These are phyloP conservation scores for Myiozetetes cayanensis DNA, from an alignment of 2,113 vertebrate species.

Conservation along the genomic window DNA sequence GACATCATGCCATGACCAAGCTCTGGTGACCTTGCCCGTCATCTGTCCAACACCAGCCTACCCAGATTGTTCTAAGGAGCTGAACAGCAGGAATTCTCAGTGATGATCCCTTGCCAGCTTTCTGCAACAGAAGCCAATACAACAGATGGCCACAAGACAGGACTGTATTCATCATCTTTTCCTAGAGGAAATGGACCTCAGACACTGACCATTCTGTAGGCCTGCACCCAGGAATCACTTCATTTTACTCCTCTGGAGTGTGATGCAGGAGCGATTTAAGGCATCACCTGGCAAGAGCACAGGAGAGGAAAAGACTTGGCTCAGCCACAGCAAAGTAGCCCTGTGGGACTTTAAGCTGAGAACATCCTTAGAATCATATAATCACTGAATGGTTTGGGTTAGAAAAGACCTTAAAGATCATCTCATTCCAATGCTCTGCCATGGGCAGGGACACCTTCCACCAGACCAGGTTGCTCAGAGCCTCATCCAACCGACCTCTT, in stretches of 20 bases:
- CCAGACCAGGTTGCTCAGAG: neutral
- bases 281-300: neutral
- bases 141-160: neutral
- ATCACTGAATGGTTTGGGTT: neutral
- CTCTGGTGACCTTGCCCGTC: neutral
- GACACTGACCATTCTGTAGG: neutral
- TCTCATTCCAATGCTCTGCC: neutral
- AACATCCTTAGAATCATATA: neutral
- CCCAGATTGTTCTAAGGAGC: neutral
- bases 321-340: fast-evolving
- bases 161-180: neutral
- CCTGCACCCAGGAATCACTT: neutral
- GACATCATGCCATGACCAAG: neutral
- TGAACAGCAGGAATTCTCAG: neutral
- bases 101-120: neutral
- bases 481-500: neutral
- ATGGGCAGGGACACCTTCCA: neutral
- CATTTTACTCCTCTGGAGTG: neutral
- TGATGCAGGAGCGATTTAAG: neutral
- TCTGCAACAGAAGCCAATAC: neutral
- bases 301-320: neutral
- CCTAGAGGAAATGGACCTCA: neutral
- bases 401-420: neutral
- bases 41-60: neutral
- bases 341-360: neutral